Percentiles rank a stretch among this genome's conserved stretches.
phyloP scores from a whole-genome alignment of 2,797 vertebrate species.

The Aeoliscus strigatus region DNA sequence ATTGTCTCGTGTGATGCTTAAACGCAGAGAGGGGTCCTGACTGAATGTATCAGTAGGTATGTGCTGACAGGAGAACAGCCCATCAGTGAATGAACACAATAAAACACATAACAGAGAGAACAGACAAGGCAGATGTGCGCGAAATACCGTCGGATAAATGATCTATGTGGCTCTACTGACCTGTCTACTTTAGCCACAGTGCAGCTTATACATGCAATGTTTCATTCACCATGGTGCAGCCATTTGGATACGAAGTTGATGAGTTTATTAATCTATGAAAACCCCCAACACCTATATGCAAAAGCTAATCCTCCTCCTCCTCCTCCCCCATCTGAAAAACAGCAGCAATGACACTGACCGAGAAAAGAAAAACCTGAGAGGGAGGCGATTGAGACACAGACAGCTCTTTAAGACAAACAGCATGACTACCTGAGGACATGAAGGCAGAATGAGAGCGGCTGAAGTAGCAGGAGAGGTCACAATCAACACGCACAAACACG shows the following conservation, averaged over 20 bases:
- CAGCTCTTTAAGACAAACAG: conserved; percentile 1
- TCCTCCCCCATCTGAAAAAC: not conserved
- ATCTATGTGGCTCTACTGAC: conserved; percentile 15
- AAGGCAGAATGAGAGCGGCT: conserved; percentile 10
- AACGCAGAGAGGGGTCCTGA: conserved; percentile 21
- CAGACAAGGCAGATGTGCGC: conserved; percentile 19
- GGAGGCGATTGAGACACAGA: not conserved
- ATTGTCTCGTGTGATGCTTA: no score
- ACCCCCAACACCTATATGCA: no score
- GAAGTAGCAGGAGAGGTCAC: conserved; percentile 18
- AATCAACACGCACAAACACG: conserved; percentile 23
- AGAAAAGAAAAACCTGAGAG: conserved; percentile 3
- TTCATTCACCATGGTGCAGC: not conserved
- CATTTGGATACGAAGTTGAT: no score
- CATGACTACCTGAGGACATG: conserved; percentile 4
- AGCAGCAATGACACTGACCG: not conserved
- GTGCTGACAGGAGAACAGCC: conserved; percentile 57
- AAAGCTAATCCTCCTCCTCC: not conserved
- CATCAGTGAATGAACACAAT: conserved; percentile 57
- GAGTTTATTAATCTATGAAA: no score
- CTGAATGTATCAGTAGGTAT: conserved; percentile 43
- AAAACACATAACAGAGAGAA: conserved; percentile 52
- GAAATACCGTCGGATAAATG: conserved; percentile 16
- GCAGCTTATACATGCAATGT: conserved; percentile 1
- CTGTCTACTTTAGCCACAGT: not conserved